phyloP scores from a whole-genome alignment of 2,888 invertebrate species.

The Brenthis ino region DNA sequence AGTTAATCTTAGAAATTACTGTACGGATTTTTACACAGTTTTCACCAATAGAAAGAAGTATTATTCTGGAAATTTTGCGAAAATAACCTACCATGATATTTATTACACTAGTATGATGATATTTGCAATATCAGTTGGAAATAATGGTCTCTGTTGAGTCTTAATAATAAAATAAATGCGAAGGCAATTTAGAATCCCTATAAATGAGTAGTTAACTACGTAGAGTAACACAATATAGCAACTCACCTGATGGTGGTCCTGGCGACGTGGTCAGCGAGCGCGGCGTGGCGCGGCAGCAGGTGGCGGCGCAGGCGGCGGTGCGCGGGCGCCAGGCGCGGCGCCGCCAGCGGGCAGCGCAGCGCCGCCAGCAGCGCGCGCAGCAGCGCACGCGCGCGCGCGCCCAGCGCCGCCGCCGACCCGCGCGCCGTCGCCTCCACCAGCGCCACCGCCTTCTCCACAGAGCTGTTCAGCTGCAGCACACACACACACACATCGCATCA shows the following conservation, averaged over 20 bases:
- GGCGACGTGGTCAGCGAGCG: constrained; percentile 84
- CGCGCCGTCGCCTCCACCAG: constrained; percentile 62
- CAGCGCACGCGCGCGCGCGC: constrained; percentile 50
- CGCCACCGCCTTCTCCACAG: constrained; percentile 55
- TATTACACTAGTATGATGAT: background rate
- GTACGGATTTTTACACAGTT: too few species aligned
- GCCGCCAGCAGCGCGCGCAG: constrained; percentile 68
- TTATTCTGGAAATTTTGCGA: too few species aligned
- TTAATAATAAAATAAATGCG: too few species aligned
- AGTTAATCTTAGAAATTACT: too few species aligned
- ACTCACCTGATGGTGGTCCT: constrained; percentile 86
- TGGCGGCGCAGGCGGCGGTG: constrained; percentile 82
- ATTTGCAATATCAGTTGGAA: too few species aligned
- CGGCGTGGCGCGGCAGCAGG: constrained; percentile 61
- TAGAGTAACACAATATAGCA: too few species aligned
- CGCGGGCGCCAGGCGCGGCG: constrained; percentile 71
- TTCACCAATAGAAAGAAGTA: too few species aligned
- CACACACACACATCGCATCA: background rate
- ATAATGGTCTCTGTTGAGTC: background rate
- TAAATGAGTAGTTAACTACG: too few species aligned
- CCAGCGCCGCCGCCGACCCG: constrained; percentile 61
- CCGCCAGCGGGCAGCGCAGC: constrained; percentile 67
- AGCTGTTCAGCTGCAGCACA: constrained; percentile 53
- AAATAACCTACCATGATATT: background rate
- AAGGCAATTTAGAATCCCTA: too few species aligned